phyloP scores from a whole-genome alignment of 1,140 invertebrate genomes.

The Pachypeltis micranthus region DNA sequence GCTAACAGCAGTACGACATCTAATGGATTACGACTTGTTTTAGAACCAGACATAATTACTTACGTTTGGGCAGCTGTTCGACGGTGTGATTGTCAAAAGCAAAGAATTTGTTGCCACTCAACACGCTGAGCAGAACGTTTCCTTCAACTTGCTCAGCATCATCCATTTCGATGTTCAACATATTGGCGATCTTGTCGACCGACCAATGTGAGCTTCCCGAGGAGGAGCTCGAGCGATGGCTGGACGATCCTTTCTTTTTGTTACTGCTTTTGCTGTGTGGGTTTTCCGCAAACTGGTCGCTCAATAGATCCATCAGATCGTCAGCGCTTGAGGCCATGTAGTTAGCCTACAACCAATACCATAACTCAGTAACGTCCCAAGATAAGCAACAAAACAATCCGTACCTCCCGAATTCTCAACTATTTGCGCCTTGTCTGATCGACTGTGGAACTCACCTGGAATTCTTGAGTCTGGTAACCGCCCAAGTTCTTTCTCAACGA shows the following conservation, averaged over 20 bases:
- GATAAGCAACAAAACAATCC: too few species aligned
- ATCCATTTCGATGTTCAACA: slow-evolving; percentile 43
- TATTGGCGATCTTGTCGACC: slow-evolving; percentile 40
- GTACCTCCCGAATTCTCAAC: too few species aligned
- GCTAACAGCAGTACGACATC: too few species aligned
- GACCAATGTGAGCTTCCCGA: slow-evolving; percentile 26
- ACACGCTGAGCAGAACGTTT: slow-evolving; percentile 35
- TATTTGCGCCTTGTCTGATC: too few species aligned
- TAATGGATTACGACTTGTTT: too few species aligned
- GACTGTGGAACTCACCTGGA: slow-evolving; percentile 29
- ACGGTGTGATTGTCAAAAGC: slow-evolving; percentile 45
- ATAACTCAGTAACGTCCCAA: too few species aligned
- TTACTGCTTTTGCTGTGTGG: neutral
- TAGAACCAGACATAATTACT: slow-evolving; percentile 25
- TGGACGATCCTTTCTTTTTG: neutral
- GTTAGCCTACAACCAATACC: neutral
- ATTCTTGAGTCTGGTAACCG: slow-evolving; percentile 36
- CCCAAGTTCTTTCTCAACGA: slow-evolving; percentile 33
- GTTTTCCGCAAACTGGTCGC: slow-evolving; percentile 11
- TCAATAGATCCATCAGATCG: slow-evolving; percentile 14
- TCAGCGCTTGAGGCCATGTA: slow-evolving; percentile 22
- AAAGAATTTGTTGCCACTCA: slow-evolving; percentile 37
- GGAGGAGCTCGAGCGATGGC: slow-evolving; percentile 21
- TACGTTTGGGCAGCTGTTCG: slow-evolving; percentile 35
- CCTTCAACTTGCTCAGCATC: slow-evolving; percentile 44